phyloP scores from a whole-genome alignment of 2,888 invertebrate species.

The Agrilus mali region DNA sequence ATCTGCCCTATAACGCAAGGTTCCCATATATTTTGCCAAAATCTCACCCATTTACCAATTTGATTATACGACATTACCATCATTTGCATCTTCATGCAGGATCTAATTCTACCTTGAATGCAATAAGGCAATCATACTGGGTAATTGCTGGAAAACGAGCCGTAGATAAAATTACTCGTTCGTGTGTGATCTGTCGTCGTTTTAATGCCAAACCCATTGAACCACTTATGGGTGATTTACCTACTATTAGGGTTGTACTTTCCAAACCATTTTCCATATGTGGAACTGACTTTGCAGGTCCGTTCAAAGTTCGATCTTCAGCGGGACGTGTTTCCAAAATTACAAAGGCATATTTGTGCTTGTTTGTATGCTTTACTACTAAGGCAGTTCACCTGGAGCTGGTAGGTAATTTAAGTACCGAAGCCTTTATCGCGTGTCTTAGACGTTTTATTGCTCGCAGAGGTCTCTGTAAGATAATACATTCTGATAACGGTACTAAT shows the following conservation, averaged over 20 bases:
- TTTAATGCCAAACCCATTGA: no score
- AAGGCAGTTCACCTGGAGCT: no score
- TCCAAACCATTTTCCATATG: slow-evolving; percentile 4
- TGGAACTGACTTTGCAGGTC: slow-evolving; percentile 7
- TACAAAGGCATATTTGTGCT: no score
- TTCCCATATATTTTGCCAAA: slow-evolving; percentile 3
- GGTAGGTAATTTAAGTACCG: no score
- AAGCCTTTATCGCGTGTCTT: no score
- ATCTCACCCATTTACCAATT: slow-evolving; percentile 1
- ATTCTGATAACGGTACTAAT: no score
- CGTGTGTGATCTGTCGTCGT: slow-evolving; percentile 3
- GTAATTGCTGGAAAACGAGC: neutral
- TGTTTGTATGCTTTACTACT: no score
- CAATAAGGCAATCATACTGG: slow-evolving; percentile 1
- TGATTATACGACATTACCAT: slow-evolving; percentile 3
- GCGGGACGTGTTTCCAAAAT: no score
- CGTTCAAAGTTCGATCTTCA: neutral
- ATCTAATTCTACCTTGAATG: neutral
- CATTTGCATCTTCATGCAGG: neutral
- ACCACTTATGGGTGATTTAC: slow-evolving; percentile 4
- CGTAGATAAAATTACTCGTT: slow-evolving; percentile 1
- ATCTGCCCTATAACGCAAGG: neutral
- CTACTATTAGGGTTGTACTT: slow-evolving; percentile 1
- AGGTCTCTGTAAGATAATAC: no score
- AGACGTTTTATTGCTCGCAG: no score